Evolutionary conservation across 2,888 invertebrate species (phyloP), one percentile per base, ranked within the genome.

Genomic region (Sphaeridia pumilis): DNA sequence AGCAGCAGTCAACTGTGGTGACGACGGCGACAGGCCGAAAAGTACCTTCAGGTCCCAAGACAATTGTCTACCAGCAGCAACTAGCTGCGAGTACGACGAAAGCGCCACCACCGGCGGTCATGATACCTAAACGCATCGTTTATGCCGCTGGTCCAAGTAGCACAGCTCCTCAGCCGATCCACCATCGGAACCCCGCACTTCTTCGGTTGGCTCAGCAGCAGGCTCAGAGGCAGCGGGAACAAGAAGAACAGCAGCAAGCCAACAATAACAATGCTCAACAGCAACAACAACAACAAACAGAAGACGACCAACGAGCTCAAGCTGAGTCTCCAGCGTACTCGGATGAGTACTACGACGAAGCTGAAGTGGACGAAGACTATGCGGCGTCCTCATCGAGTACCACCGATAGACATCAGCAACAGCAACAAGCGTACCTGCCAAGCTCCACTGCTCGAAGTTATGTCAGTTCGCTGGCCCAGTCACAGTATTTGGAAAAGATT

Each of bases 271-370:
- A 4, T 52, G 55, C 1, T 45, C 52, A 21, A 34, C 57, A 25
- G 28, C 31, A 14, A 7, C 34, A n/a, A n/a, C 58, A 26, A 43
- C 54, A 25, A n/a, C 12, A 7, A 17, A 5, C 38, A 7, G 17
- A 20, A 17, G 17, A 38, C 5, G 38, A 38, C 20, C 17, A 38
- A 17, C 7, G 38, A 14, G 38, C 31, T 5, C 49, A 45, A 20
- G 41, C 50, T 4, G 51, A 59, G 22, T 49, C 53, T 7, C 58
- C 57, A 20, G 20, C 51, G 21, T 63, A 63, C 27, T 12, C 52
- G 1, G 62, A 62, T 52, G 62, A 63, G 17, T 60, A 63, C 31
- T 63, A 63, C 28, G 60, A 63, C 38, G 62, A 63, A 21, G 49
- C 28, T n/a, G 52, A 48, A 3, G 42, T 20, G 12, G 49, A 49